A percentile compares a stretch with the other conserved stretches of the same genome.
phyloP scores from a whole-genome alignment of 2,113 vertebrate genomes.

The Sphyrna mokarran region DNA sequence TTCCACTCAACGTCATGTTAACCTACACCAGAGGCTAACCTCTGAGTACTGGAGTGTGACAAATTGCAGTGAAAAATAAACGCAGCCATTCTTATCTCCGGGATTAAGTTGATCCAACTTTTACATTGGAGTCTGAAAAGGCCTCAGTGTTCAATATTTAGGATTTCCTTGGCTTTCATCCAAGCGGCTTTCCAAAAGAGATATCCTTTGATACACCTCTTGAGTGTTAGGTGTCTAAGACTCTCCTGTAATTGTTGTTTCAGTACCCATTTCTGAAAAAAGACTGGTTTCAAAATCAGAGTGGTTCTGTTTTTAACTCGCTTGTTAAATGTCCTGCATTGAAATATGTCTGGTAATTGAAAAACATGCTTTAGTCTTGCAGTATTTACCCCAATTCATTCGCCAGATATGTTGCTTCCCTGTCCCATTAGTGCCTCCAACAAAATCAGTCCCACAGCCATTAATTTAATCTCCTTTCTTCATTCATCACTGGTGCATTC shows the following conservation, averaged over 20 bases:
- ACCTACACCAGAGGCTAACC: constrained; percentile 13
- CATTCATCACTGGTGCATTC: not conserved
- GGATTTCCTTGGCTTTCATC: not conserved
- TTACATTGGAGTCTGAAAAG: not conserved
- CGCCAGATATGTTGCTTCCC: not conserved
- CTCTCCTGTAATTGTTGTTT: not conserved
- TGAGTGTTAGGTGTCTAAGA: not conserved
- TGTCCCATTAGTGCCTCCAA: not conserved
- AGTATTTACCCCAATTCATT: not conserved
- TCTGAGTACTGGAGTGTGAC: not conserved
- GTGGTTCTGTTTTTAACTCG: not conserved
- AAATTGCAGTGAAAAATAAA: constrained; percentile 13
- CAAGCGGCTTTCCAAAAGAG: not conserved
- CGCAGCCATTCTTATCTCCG: not conserved
- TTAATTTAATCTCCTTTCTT: not conserved
- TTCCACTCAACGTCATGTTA: not conserved
- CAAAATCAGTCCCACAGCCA: not conserved
- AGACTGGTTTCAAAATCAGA: not conserved
- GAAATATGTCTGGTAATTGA: not conserved
- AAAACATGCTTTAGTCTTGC: not conserved
- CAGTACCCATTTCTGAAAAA: not conserved
- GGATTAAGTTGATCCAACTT: constrained; percentile 17
- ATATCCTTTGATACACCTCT: constrained; percentile 20
- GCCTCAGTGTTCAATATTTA: not conserved
- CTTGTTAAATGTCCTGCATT: not conserved